phyloP scores from a whole-genome alignment of 2,888 invertebrate genomes.

The Selenia dentaria region DNA sequence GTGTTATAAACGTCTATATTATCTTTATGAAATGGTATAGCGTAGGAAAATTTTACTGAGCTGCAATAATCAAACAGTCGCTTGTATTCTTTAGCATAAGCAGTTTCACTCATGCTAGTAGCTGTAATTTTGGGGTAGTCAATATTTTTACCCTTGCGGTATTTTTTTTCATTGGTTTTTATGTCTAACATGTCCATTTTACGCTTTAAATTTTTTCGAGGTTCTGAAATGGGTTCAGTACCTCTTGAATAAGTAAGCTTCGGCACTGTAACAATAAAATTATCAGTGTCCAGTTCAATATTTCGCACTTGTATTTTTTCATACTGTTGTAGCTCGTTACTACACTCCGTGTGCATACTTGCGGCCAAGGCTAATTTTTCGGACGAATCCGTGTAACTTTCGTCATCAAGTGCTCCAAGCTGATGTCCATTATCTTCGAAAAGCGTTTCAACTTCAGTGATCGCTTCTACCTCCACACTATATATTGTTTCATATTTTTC shows the following conservation, averaged over 20 bases:
- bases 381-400: neutral
- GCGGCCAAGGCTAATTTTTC: neutral
- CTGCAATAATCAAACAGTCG: slow-evolving; percentile 60
- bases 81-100: slow-evolving; percentile 62
- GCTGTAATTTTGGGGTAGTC: slow-evolving; percentile 58
- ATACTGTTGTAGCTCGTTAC: neutral
- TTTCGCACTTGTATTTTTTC: neutral
- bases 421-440: neutral
- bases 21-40: slow-evolving; percentile 66
- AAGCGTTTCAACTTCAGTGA: neutral
- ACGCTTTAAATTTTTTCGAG: slow-evolving; percentile 49
- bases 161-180: slow-evolving; percentile 49
- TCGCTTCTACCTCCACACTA: neutral
- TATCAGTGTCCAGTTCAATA: slow-evolving; percentile 4
- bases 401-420: neutral
- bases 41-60: slow-evolving; percentile 69
- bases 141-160: slow-evolving; percentile 71
- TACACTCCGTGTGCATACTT: neutral
- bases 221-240: slow-evolving; percentile 21
- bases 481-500: slow-evolving; percentile 2
- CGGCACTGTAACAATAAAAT: slow-evolving; percentile 50
- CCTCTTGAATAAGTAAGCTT: slow-evolving; percentile 54
- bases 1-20: slow-evolving; percentile 53
- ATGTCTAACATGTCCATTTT: slow-evolving; percentile 53
- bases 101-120: slow-evolving; percentile 42